Percentiles rank a stretch among this genome's conserved stretches.
phyloP scores from a whole-genome alignment of 1,140 invertebrate species.

The Apis laboriosa region DNA sequence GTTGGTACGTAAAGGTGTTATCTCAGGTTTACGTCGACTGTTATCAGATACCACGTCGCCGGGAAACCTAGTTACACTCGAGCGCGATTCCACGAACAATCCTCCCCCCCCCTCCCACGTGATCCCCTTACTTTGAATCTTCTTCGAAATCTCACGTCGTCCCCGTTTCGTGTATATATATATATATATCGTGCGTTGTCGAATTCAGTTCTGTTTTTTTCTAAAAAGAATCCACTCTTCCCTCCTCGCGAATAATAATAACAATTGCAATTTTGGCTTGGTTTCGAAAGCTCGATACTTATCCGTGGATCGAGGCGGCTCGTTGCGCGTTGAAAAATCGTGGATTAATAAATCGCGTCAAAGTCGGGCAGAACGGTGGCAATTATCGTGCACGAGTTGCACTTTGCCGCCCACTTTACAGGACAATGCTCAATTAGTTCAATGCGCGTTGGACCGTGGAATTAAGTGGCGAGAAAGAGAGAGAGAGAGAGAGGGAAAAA shows the following conservation, averaged over 20 bases:
- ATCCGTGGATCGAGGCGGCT: constrained; percentile 23
- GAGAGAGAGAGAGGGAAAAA: background rate
- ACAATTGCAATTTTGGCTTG: no score
- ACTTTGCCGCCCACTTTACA: constrained; percentile 9
- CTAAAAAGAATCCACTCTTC: background rate
- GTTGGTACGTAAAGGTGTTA: constrained; percentile 58
- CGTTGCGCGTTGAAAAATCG: constrained; percentile 9
- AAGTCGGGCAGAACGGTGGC: constrained; percentile 29
- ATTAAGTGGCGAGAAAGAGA: background rate
- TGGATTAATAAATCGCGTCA: constrained; percentile 40
- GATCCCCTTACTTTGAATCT: background rate
- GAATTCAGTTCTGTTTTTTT: no score
- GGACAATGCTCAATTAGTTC: background rate
- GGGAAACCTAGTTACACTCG: constrained; percentile 33
- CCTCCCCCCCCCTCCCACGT: background rate
- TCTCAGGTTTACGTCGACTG: constrained; percentile 58
- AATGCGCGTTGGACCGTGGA: background rate
- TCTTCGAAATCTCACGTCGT: background rate
- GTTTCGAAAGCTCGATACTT: constrained; percentile 17
- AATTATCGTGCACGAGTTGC: constrained; percentile 47
- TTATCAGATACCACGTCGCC: constrained; percentile 59
- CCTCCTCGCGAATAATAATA: background rate
- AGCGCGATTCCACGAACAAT: constrained; percentile 4
- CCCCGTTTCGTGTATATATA: background rate
- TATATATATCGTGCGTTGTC: no score